Evolutionary conservation across 2,113 vertebrate genomes (phyloP).

Genomic region (Aspidoscelis tigris): DNA sequence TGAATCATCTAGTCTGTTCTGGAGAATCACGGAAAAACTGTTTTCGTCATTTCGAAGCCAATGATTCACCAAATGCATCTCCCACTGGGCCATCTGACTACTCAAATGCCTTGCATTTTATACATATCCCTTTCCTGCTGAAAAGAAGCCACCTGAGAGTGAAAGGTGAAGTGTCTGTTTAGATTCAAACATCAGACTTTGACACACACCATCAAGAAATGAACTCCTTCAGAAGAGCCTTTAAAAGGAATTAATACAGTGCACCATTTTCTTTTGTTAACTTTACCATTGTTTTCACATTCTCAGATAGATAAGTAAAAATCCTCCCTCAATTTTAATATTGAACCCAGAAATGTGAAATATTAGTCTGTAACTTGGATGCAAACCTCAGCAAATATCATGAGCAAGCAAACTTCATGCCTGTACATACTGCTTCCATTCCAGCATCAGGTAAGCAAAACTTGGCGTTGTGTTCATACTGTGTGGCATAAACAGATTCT

Average conservation of each 20-base stretch:
- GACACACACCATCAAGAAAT: neutral
- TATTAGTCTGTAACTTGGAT: too few species aligned
- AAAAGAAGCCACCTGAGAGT: neutral
- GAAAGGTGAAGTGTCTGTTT: neutral
- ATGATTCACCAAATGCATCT: neutral
- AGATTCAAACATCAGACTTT: neutral
- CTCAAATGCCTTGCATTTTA: neutral
- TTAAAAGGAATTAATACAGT: neutral
- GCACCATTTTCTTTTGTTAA: neutral
- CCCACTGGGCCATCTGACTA: constrained; percentile 4
- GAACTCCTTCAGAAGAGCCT: neutral
- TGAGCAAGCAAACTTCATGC: too few species aligned
- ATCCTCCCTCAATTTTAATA: too few species aligned
- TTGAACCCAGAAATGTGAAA: too few species aligned
- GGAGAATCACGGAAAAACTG: neutral
- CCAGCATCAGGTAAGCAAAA: too few species aligned
- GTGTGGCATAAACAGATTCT: too few species aligned
- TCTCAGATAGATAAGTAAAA: too few species aligned
- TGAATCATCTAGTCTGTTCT: neutral
- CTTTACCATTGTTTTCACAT: too few species aligned
- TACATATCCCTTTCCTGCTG: neutral
- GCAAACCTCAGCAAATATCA: too few species aligned
- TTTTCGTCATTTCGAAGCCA: neutral
- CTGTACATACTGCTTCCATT: too few species aligned
- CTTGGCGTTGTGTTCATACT: too few species aligned